These are phyloP conservation scores for Pelosia muscerda DNA, from an alignment of 2,888 invertebrate species.

Conservation along the genomic window DNA sequence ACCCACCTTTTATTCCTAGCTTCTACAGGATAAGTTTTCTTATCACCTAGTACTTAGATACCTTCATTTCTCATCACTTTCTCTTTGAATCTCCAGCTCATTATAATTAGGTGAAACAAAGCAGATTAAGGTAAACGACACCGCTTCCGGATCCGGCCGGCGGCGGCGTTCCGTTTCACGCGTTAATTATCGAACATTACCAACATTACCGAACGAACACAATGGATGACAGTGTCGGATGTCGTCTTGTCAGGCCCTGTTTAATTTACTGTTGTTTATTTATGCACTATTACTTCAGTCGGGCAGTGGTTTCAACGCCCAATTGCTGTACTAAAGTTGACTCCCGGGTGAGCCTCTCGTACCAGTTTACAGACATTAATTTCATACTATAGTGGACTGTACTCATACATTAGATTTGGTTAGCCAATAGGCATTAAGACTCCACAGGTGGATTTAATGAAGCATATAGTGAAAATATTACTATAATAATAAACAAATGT, in stretches of 20 bases:
- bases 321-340: not conserved
- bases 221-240: constrained; percentile 38
- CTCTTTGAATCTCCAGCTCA: not conserved
- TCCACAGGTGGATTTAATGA: too few relatives aligned
- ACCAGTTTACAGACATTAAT: too few relatives aligned
- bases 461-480: too few relatives aligned
- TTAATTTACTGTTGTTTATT: constrained; percentile 29
- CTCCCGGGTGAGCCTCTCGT: not conserved
- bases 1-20: too few relatives aligned
- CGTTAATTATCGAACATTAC: constrained; percentile 44
- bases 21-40: not conserved
- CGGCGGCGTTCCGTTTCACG: constrained; percentile 34
- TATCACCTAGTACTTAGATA: not conserved
- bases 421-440: too few relatives aligned
- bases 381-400: too few relatives aligned
- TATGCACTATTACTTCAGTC: not conserved
- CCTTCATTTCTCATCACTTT: not conserved
- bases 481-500: too few relatives aligned
- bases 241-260: constrained; percentile 15
- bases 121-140: constrained; percentile 42
- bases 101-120: constrained; percentile 32
- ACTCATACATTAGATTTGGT: too few relatives aligned
- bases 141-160: constrained; percentile 35
- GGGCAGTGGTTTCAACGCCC: not conserved
- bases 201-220: constrained; percentile 29